phyloP scores from a whole-genome alignment of 2,888 invertebrate genomes.

The Parnassius apollo region DNA sequence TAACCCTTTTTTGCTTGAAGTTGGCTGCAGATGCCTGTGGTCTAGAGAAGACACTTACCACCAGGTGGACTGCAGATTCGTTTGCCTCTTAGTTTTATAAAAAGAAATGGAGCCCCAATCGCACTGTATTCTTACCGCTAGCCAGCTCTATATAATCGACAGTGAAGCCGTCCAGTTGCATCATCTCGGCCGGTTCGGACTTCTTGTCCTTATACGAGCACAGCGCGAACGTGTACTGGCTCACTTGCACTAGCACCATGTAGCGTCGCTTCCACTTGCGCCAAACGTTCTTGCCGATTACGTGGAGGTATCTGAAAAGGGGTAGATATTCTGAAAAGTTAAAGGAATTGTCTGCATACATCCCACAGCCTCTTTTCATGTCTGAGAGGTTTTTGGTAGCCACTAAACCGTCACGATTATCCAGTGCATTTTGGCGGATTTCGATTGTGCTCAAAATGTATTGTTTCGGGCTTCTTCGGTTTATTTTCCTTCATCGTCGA shows the following conservation, averaged over 20 bases:
- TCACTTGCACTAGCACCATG: conserved; percentile 98
- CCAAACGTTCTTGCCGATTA: conserved; percentile 97
- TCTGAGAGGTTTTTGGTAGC: too few species aligned
- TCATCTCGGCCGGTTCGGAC: conserved; percentile 99
- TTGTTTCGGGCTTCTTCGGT: too few species aligned
- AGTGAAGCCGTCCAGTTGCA: conserved; percentile 99
- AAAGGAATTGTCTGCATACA: too few species aligned
- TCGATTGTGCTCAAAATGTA: too few species aligned
- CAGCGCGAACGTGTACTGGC: conserved; percentile 99
- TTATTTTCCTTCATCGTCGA: too few species aligned
- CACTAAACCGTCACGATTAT: too few species aligned
- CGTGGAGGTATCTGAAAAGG: conserved; percentile 87
- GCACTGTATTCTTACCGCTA: conserved; percentile 83
- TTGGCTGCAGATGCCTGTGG: too few species aligned
- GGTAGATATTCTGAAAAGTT: background rate
- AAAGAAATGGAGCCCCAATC: conserved; percentile 18
- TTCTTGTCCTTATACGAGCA: conserved; percentile 99
- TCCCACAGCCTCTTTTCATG: too few species aligned
- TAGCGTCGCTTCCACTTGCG: conserved; percentile 99
- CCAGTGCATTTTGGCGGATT: too few species aligned
- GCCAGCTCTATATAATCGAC: conserved; percentile 99
- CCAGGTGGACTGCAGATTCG: background rate
- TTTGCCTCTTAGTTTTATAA: too few species aligned
- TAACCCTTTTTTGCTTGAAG: too few species aligned
- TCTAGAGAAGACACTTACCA: conserved; percentile 30